Evolutionary conservation across 2,797 vertebrate species (phyloP), one percentile per base, ranked within the genome.

Genomic region (Urosaurus nigricauda): DNA sequence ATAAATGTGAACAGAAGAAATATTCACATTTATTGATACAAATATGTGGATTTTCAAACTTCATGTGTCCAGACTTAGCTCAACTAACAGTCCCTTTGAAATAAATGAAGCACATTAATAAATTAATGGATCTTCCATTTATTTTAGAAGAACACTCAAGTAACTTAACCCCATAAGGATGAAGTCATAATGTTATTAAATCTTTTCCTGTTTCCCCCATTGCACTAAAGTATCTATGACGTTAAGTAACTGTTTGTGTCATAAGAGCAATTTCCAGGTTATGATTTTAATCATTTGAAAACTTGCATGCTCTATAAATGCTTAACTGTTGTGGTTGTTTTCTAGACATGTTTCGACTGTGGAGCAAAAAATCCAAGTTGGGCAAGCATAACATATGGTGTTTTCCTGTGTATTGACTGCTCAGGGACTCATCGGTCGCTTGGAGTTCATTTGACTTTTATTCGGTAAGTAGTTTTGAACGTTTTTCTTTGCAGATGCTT

Each of bases 381-480:
- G 99, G 98, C 99, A 5, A 99, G 99, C 95, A 97, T 99, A 95
- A 99, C 98, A 1, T 98, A 99, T 0, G 98, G 99, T 8, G 98
- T 99, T 26, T 99, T 99, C 53, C 96, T 99, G 0, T 99, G 99
- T 85, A 99, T 99, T 4, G 99, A 99, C 71, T 99, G 99, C 94
- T 99, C 99, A 0, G 99, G 99, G 53, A 98, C 97, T 0, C 99
- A 99, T 95, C 95, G 99, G 43, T 99, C 99, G 0, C 97, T 99
- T 0, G 99, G 99, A 0, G 99, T 99, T 40, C 99, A 99, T 91
- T 93, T 99, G 94, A 98, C 98, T 84, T 99, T 99, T 79, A 98
- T 99, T 91, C 97, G 99, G 99, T 99, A 90, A 91, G 93, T 53
- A 19, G 2, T 29, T 43, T 60, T 26, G 0, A 35, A 0, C 60